Conservation (phyloP, 2,797 vertebrate genomes). For the Otolemur crassicaudatus region DNA sequence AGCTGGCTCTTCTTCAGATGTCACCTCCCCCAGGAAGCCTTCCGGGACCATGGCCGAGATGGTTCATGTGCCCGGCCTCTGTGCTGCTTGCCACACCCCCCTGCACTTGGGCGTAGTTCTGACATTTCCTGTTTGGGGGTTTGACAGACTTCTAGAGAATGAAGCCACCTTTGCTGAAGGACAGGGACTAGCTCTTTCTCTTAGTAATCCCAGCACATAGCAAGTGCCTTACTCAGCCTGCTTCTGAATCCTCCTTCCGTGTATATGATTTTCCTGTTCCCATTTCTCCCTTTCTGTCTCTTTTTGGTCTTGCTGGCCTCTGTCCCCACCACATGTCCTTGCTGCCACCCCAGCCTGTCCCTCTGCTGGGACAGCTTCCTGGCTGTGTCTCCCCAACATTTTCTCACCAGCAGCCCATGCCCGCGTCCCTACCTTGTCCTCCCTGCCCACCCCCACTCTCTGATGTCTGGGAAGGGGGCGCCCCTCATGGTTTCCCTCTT, state of each 20-base stretch:
- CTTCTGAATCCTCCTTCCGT: not conserved
- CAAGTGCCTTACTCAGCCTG: not conserved
- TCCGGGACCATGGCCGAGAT: not conserved
- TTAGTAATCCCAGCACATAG: not conserved
- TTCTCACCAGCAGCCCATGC: accelerated
- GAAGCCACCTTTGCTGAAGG: not conserved
- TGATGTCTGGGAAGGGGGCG: not conserved
- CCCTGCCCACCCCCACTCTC: not conserved
- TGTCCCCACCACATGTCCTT: accelerated
- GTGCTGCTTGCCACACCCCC: not conserved
- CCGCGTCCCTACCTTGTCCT: too few species aligned
- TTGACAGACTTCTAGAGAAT: not conserved
- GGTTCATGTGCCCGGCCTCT: not conserved
- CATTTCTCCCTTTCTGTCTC: not conserved
- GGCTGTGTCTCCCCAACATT: not conserved
- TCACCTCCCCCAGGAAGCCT: not conserved
- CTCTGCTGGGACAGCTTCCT: not conserved
- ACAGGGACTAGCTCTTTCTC: not conserved
- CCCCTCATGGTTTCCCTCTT: not conserved
- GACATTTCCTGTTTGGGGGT: not conserved
- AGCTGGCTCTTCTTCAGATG: not conserved
- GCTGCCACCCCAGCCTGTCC: not conserved
- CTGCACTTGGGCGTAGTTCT: not conserved
- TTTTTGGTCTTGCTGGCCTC: not conserved
- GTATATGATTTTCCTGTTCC: not conserved